Percentiles rank a stretch among this genome's conserved stretches.
Conservation (phyloP, 2,888 invertebrate genomes). For the Linyphia triangularis region DNA sequence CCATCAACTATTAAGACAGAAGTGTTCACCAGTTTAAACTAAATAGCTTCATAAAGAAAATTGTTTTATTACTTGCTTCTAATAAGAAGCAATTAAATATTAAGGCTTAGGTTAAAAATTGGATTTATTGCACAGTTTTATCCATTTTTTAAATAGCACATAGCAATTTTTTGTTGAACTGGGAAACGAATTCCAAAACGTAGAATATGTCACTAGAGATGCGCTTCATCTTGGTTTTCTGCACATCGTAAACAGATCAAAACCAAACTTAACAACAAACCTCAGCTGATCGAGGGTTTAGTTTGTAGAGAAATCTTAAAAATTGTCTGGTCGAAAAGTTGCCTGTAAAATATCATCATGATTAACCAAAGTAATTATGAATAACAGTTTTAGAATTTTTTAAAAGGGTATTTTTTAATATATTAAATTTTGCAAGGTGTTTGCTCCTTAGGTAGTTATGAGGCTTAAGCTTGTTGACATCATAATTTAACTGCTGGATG, state of each 20-base stretch:
- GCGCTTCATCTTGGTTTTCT: constrained; percentile 24
- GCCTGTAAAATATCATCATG: no score
- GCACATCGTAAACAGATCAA: constrained; percentile 59
- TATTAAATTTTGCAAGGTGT: no score
- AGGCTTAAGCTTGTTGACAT: no score
- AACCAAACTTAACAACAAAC: no score
- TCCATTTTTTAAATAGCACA: neutral
- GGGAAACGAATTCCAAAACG: neutral
- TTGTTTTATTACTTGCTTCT: neutral
- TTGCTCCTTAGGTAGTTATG: no score
- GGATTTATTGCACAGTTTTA: neutral
- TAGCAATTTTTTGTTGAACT: neutral
- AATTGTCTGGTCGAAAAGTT: no score
- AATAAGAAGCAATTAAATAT: neutral
- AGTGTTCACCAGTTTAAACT: neutral
- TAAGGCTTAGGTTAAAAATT: neutral
- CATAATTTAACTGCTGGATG: no score
- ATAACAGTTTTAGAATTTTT: no score
- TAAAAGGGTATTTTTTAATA: no score
- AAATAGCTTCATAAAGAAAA: neutral
- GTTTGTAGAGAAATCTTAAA: no score
- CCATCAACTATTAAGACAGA: neutral
- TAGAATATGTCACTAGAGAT: neutral
- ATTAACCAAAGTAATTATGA: no score
- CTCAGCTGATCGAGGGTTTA: constrained; percentile 54